Percentiles rank a stretch among this genome's conserved stretches.
Conservation (phyloP, 2,113 vertebrate genomes). For the Nannospalax galili region DNA sequence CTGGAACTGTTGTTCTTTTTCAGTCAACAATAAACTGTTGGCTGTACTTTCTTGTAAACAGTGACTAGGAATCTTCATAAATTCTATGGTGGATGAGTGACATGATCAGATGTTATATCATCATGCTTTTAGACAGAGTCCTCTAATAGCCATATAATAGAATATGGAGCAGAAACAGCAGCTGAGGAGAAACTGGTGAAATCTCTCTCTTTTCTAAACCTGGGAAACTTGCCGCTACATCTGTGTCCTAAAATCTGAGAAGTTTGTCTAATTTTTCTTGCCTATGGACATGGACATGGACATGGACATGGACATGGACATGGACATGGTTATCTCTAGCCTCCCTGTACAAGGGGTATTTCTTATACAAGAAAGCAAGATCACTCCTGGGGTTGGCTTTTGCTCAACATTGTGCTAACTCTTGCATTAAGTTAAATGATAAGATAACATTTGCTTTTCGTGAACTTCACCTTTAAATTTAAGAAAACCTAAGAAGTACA, state of each 20-base stretch:
- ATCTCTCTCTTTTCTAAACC: not conserved
- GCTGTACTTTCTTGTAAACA: not conserved
- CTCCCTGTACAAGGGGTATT: constrained; percentile 35
- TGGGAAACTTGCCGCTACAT: not conserved
- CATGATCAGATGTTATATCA: not conserved
- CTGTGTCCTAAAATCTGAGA: not conserved
- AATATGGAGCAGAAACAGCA: not conserved
- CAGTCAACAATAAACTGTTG: not conserved
- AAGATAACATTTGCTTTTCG: not conserved
- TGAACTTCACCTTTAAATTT: constrained; percentile 31
- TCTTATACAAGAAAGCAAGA: not conserved
- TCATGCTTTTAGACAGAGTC: not conserved
- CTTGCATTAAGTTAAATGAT: not conserved
- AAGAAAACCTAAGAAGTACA: not conserved
- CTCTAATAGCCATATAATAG: not conserved
- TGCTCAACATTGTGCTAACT: not conserved
- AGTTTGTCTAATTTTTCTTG: not conserved
- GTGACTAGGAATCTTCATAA: not conserved
- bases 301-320: not conserved
- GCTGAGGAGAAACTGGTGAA: constrained; percentile 6
- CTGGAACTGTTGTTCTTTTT: too few relatives aligned
- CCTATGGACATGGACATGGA: not conserved
- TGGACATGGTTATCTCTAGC: not conserved
- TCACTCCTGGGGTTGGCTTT: not conserved
- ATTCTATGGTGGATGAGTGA: not conserved